Base-by-base conservation (phyloP, 2,113 vertebrate genomes). In the Aix galericulata region DNA sequence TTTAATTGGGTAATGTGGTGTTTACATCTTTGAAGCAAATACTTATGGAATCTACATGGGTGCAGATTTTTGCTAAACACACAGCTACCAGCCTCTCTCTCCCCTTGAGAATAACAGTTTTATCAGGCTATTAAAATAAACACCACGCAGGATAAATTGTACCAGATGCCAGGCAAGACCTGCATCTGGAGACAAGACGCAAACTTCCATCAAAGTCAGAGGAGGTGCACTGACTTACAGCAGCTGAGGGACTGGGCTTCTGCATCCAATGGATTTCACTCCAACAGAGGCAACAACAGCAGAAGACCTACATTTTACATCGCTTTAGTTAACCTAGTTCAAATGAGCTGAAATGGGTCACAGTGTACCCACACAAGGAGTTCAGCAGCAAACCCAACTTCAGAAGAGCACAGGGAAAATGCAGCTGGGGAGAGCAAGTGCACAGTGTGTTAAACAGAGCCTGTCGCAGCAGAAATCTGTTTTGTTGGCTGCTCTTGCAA, bases 11-110 rank as follows among this genome's bases (percentile, higher is more conserved):
- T 94, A 95, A 94, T 42, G 74, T 77, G 77, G 32, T 95, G 95
- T 96, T 97, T 95, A 94, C 91, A 87, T 92, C 91, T 95, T 91
- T 76, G 95, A 89, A 91, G 78, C 91, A 96, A 95, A 96, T 79
- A 92, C 74, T 94, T 82, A 71, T 13, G 55, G 94, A 91, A 96
- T 73, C 46, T 77, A 40, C 76, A 91, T 5, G 88, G 81, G 44
- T 67, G n/a, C 66, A 72, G 69, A 74, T 55, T 92, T 94, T 67
- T 64, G 31, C 86, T 96, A 79, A 91, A 72, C 80, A 96, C 82
- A 95, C 83, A 95, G 86, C 83, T 74, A 91, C 50, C 36, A 87
- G 91, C 32, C 8, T 0, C 63, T 31, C 3, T 34, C 17, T 91
- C 62, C 80, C 55, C 44, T 55, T 11, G 71, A 89, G 89, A 95